These are phyloP conservation scores for Arizona elegans DNA, from an alignment of 2,113 vertebrate genomes.

Conservation along the genomic window DNA sequence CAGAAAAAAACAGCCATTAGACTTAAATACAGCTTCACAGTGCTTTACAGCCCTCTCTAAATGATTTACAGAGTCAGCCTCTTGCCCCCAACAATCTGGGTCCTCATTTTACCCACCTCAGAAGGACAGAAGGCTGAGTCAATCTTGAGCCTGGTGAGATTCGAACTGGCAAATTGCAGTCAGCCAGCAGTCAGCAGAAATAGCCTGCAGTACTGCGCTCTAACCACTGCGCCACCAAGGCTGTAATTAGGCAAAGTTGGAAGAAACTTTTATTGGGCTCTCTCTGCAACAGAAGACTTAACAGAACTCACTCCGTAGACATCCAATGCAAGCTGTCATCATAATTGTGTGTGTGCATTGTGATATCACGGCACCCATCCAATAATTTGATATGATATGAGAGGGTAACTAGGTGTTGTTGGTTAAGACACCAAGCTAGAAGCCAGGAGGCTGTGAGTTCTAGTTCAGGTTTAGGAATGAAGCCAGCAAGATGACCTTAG, in stretches of 20 bases:
- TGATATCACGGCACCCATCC: background rate
- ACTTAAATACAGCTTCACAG: too few relatives aligned
- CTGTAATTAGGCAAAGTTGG: background rate
- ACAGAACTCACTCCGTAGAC: background rate
- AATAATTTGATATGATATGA: background rate
- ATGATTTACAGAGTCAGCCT: too few relatives aligned
- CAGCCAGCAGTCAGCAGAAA: too few relatives aligned
- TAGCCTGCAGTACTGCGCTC: too few relatives aligned
- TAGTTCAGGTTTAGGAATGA: background rate
- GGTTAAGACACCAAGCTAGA: background rate
- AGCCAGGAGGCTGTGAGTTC: background rate
- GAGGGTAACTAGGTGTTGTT: background rate
- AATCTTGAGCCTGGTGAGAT: too few relatives aligned
- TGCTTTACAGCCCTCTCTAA: too few relatives aligned
- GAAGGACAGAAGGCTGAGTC: too few relatives aligned
- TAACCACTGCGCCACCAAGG: too few relatives aligned
- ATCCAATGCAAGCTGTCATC: background rate
- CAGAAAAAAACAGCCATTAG: background rate
- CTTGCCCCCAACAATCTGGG: too few relatives aligned
- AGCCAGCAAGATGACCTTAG: background rate
- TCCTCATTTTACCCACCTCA: too few relatives aligned
- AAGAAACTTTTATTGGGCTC: background rate
- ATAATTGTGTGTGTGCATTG: background rate
- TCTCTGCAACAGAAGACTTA: background rate
- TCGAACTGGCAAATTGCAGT: too few relatives aligned